Conservation (phyloP, 2,797 vertebrate species). For the Acanthornis magna region DNA sequence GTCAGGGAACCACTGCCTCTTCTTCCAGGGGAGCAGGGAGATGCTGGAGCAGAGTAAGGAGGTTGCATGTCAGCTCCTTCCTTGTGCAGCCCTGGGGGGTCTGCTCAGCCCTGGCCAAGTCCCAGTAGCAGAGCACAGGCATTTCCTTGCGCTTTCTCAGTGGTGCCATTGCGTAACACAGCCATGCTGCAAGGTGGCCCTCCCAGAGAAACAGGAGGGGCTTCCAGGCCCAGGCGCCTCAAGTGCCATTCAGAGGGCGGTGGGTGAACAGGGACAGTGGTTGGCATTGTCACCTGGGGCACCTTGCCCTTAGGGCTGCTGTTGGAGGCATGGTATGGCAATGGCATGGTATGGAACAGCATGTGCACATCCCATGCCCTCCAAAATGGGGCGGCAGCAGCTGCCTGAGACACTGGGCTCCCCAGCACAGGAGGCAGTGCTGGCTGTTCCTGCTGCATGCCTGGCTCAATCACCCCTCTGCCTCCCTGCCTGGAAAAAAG, state of each 20-base stretch:
- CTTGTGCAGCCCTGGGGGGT: background rate
- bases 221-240: background rate
- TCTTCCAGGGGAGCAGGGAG: background rate
- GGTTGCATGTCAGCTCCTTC: background rate
- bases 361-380: background rate
- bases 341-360: no score
- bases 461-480: background rate
- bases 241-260: background rate
- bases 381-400: background rate
- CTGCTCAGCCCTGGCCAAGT: background rate
- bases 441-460: fast-evolving
- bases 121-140: background rate
- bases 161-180: fast-evolving
- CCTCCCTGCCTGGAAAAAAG: background rate
- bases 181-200: background rate
- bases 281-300: no score
- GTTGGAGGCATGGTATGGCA: background rate
- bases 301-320: background rate
- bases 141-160: fast-evolving
- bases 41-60: background rate
- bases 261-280: background rate
- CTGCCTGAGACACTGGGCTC: background rate
- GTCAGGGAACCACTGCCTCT: background rate
- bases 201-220: background rate
- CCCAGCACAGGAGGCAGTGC: background rate